Evolutionary conservation across 2,113 vertebrate species (phyloP).

Genomic region (Candoia aspera): DNA sequence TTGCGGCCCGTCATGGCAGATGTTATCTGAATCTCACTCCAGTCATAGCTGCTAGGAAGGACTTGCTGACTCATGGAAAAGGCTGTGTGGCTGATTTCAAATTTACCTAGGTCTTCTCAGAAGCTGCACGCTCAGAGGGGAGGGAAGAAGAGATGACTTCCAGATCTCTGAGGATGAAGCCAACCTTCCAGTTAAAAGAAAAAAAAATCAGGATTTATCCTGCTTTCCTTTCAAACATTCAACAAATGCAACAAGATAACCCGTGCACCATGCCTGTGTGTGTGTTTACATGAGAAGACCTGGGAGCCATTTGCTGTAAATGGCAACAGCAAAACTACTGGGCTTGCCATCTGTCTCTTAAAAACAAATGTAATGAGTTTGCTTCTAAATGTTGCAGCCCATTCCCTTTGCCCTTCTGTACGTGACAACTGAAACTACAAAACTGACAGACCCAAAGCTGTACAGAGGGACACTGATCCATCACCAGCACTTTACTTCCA

Average conservation of each 20-base stretch:
- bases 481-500: background rate
- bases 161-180: background rate
- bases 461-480: background rate
- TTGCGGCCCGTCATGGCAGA: constrained; percentile 19
- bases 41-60: constrained; percentile 26
- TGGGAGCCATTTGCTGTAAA: constrained; percentile 8
- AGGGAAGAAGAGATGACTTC: background rate
- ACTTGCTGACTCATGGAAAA: constrained; percentile 45
- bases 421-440: background rate
- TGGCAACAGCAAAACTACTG: constrained; percentile 4
- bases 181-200: background rate
- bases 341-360: background rate
- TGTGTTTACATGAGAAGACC: background rate
- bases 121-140: background rate
- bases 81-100: background rate
- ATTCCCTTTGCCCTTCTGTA: background rate
- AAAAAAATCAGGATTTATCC: background rate
- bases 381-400: constrained; percentile 7
- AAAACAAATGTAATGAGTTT: constrained; percentile 9
- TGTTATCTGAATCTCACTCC: constrained; percentile 21
- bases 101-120: background rate
- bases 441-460: background rate
- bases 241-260: background rate
- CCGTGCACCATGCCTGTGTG: background rate
- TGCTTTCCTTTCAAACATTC: background rate